A percentile compares a stretch with the other conserved stretches of the same genome.
Evolutionary conservation across 1,140 invertebrate genomes (phyloP).

Genomic region (Papilio aristodemus): DNA sequence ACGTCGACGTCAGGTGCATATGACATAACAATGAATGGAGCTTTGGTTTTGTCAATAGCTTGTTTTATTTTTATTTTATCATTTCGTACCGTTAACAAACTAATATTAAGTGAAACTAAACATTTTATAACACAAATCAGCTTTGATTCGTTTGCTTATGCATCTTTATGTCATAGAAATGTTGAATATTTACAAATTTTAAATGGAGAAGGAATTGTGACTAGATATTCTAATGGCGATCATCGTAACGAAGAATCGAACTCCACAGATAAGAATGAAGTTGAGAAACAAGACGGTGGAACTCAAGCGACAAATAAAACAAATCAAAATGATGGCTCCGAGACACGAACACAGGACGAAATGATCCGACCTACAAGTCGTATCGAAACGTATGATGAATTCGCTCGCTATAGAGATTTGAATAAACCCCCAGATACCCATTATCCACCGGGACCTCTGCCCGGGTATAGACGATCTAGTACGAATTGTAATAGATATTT

Average conservation of each 20-base stretch:
- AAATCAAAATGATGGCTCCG: not conserved
- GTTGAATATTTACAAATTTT: not conserved
- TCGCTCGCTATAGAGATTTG: conserved; percentile 39
- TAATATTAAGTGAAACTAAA: not conserved
- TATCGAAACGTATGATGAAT: conserved; percentile 45
- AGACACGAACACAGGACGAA: conserved; percentile 6
- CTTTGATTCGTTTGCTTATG: not conserved
- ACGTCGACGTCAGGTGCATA: not conserved
- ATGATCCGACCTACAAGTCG: conserved; percentile 33
- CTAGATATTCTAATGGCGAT: not conserved
- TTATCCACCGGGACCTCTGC: conserved; percentile 34
- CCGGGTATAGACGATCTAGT: conserved; percentile 7
- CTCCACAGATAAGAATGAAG: not conserved
- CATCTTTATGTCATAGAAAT: not conserved
- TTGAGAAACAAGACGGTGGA: not conserved
- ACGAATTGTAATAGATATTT: not conserved
- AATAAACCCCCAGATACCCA: conserved; percentile 45
- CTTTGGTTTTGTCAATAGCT: not conserved
- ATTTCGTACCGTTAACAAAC: not conserved
- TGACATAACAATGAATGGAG: not conserved
- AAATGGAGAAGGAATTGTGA: not conserved
- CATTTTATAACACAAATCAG: not conserved
- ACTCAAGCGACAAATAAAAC: not conserved
- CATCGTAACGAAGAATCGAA: not conserved
- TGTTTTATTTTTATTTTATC: conserved; percentile 1